Conservation (phyloP, 2,113 vertebrate genomes). For the Furnarius figulus region DNA sequence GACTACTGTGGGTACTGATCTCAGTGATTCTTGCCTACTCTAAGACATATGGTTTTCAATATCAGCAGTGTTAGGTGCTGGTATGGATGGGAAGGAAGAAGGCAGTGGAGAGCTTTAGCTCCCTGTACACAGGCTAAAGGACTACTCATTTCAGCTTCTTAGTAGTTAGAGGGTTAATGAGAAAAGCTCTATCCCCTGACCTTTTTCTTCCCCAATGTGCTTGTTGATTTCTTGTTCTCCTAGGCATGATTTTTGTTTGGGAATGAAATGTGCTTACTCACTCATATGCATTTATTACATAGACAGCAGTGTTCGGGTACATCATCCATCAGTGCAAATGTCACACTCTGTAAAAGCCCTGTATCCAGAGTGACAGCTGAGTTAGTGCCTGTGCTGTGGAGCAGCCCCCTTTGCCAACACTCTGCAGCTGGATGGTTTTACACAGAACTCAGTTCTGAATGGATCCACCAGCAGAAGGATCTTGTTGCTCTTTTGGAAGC, state of each 20-base stretch:
- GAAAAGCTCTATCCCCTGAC: background rate
- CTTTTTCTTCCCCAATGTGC: background rate
- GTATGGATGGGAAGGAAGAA: background rate
- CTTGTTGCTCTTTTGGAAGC: background rate
- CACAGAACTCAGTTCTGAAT: background rate
- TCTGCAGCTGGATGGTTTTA: slow-evolving; percentile 37
- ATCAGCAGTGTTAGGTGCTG: background rate
- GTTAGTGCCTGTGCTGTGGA: slow-evolving; percentile 9
- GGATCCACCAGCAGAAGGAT: background rate
- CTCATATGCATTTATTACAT: background rate
- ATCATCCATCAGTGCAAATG: slow-evolving; percentile 44
- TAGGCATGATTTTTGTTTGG: slow-evolving; percentile 49
- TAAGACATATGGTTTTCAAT: accelerated
- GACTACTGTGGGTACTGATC: too few species aligned
- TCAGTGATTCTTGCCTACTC: background rate
- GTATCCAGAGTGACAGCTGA: slow-evolving; percentile 28
- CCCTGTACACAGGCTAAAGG: background rate
- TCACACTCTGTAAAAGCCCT: background rate
- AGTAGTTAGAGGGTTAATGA: slow-evolving; percentile 3
- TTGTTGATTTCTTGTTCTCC: slow-evolving; percentile 34
- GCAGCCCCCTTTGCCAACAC: slow-evolving; percentile 28
- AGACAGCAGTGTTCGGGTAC: slow-evolving; percentile 22
- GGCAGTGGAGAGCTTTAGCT: background rate
- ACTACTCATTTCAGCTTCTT: background rate
- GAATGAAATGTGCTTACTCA: slow-evolving; percentile 46